phyloP scores from a whole-genome alignment of 1,140 invertebrate genomes.

The Monochamus saltuarius region DNA sequence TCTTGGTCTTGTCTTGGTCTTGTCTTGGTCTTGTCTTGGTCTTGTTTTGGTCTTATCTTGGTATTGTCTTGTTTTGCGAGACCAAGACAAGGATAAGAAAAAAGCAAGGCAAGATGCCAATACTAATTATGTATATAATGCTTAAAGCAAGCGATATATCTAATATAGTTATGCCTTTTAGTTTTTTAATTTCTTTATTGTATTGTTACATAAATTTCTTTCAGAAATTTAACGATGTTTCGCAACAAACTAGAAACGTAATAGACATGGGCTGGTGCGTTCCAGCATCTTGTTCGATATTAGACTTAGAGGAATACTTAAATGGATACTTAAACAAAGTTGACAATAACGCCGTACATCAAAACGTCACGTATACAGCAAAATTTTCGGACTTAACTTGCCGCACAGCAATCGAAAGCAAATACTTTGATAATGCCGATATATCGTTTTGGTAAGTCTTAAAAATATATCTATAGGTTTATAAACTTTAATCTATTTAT shows the following conservation, averaged over 20 bases:
- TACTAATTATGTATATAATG: too few species aligned
- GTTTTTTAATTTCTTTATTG: too few species aligned
- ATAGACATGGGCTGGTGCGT: slow-evolving; percentile 59
- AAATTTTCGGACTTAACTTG: slow-evolving; percentile 45
- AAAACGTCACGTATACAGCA: slow-evolving; percentile 51
- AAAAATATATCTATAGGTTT: not conserved
- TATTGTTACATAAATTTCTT: slow-evolving; percentile 5
- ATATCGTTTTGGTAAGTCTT: slow-evolving; percentile 55
- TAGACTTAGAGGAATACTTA: slow-evolving; percentile 54
- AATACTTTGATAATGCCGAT: slow-evolving; percentile 47
- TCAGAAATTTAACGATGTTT: slow-evolving; percentile 47
- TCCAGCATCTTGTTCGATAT: slow-evolving; percentile 53
- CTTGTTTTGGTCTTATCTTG: too few species aligned
- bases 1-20: too few species aligned
- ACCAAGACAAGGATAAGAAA: too few species aligned
- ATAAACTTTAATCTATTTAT: slow-evolving; percentile 18
- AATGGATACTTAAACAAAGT: slow-evolving; percentile 51
- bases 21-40: too few species aligned
- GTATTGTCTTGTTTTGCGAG: too few species aligned
- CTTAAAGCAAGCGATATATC: too few species aligned
- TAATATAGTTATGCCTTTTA: too few species aligned
- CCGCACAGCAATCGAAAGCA: slow-evolving; percentile 41
- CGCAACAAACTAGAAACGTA: slow-evolving; percentile 51
- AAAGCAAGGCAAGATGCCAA: too few species aligned
- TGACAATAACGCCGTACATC: slow-evolving; percentile 50